A percentile compares a stretch with the other conserved stretches of the same genome.
These are phyloP conservation scores for Sinocyclocheilus rhinocerous DNA, from an alignment of 2,113 vertebrate species.

Conservation along the genomic window DNA sequence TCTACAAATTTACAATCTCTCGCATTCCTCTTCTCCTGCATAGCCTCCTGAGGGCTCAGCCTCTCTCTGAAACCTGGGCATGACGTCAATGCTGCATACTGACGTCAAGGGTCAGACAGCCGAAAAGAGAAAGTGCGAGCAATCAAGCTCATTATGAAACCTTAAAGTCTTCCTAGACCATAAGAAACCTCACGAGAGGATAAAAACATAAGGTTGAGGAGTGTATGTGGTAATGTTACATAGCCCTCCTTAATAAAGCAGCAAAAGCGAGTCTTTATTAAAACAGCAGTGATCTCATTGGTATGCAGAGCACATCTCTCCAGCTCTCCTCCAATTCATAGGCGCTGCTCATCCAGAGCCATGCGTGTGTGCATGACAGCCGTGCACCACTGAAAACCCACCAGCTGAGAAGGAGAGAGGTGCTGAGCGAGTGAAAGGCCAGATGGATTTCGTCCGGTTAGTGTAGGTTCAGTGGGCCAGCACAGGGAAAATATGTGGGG, in stretches of 20 bases:
- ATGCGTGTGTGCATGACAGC: too few relatives aligned
- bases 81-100: slow-evolving; percentile 60
- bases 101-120: slow-evolving; percentile 52
- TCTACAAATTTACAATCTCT: neutral
- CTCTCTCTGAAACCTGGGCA: slow-evolving; percentile 13
- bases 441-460: slow-evolving; percentile 46
- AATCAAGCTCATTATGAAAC: slow-evolving; percentile 31
- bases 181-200: neutral
- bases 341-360: too few relatives aligned
- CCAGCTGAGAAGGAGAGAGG: slow-evolving; percentile 17
- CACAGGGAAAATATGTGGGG: slow-evolving; percentile 29
- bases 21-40: slow-evolving; percentile 9
- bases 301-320: too few relatives aligned
- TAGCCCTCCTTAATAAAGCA: neutral
- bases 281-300: neutral
- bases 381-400: too few relatives aligned
- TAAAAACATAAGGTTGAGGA: neutral
- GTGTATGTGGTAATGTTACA: neutral
- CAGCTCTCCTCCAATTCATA: too few relatives aligned
- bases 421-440: slow-evolving; percentile 19
- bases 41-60: neutral
- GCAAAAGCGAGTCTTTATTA: slow-evolving; percentile 31
- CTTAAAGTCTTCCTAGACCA: neutral
- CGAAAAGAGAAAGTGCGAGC: slow-evolving; percentile 3
- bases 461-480: slow-evolving; percentile 38